Evolutionary conservation across 2,797 vertebrate genomes (phyloP).

Genomic region (Sylvia borin): DNA sequence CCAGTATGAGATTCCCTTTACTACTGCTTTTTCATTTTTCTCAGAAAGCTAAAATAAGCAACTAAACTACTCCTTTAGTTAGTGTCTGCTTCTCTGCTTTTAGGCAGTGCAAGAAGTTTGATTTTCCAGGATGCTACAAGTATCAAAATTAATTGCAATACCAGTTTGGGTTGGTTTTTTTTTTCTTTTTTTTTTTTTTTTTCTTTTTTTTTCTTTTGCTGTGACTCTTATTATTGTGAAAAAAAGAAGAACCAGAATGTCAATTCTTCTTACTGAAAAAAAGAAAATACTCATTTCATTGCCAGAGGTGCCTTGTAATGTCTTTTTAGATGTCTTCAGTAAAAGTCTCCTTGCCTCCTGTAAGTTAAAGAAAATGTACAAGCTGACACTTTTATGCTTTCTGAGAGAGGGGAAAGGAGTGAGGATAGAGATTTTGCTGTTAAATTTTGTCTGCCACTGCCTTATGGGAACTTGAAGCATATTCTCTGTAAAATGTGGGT

Average conservation of each 20-base stretch:
- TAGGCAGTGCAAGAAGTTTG: neutral
- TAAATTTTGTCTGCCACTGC: neutral
- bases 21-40: neutral
- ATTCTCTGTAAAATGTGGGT: slow-evolving; percentile 9
- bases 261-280: slow-evolving; percentile 36
- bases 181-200: too few relatives aligned
- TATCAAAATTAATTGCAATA: neutral
- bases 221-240: neutral
- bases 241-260: neutral
- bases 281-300: slow-evolving; percentile 25
- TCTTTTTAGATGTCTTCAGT: slow-evolving; percentile 13
- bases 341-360: neutral
- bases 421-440: neutral
- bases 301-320: slow-evolving; percentile 30
- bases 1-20: neutral
- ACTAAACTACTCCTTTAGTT: neutral
- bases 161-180: fast-evolving
- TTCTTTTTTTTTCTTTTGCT: neutral
- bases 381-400: neutral
- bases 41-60: neutral
- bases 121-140: neutral
- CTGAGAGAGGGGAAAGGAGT: neutral
- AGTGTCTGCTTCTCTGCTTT: neutral
- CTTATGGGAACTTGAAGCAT: neutral
- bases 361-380: slow-evolving; percentile 13